Conservation (phyloP, 1,140 invertebrate genomes). For the Ganaspis sp. region DNA sequence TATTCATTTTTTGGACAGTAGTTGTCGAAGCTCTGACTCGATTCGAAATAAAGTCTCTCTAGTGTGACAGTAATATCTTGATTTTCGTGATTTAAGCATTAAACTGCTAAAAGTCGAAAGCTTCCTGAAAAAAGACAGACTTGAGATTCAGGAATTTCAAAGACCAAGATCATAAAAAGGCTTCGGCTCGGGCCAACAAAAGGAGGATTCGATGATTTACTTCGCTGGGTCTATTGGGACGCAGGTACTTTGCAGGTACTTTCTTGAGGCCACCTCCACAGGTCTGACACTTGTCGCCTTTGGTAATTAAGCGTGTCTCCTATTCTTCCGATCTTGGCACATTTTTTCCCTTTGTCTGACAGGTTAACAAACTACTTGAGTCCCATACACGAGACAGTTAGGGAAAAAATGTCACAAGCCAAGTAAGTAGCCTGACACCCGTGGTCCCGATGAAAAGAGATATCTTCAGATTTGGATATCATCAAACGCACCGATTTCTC, state of each 20-base stretch:
- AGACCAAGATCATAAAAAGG: constrained; percentile 26
- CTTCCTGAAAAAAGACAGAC: constrained; percentile 24
- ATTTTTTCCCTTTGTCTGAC: constrained; percentile 13
- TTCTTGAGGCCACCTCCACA: constrained; percentile 6
- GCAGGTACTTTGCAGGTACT: constrained; percentile 37
- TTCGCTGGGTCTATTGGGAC: constrained; percentile 19
- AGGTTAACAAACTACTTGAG: constrained; percentile 28
- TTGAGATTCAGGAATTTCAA: constrained; percentile 37
- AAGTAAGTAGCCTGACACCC: constrained; percentile 49
- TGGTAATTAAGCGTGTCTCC: constrained; percentile 60
- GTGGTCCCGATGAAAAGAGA: constrained; percentile 51
- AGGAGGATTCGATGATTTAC: constrained; percentile 62
- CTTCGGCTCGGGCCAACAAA: constrained; percentile 47
- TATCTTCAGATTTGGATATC: constrained; percentile 52
- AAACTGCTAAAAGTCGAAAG: constrained; percentile 32
- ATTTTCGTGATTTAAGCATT: background rate
- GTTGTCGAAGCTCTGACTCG: background rate
- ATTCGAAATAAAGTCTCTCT: background rate
- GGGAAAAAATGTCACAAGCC: constrained; percentile 36
- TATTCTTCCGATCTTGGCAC: constrained; percentile 40
- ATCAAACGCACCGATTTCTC: constrained; percentile 58
- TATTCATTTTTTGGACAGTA: background rate
- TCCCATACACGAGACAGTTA: background rate
- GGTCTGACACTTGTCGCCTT: constrained; percentile 59
- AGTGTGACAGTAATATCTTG: constrained; percentile 22